A percentile compares a stretch with the other conserved stretches of the same genome.
phyloP scores from a whole-genome alignment of 2,888 invertebrate species.

The Beris chalybata region DNA sequence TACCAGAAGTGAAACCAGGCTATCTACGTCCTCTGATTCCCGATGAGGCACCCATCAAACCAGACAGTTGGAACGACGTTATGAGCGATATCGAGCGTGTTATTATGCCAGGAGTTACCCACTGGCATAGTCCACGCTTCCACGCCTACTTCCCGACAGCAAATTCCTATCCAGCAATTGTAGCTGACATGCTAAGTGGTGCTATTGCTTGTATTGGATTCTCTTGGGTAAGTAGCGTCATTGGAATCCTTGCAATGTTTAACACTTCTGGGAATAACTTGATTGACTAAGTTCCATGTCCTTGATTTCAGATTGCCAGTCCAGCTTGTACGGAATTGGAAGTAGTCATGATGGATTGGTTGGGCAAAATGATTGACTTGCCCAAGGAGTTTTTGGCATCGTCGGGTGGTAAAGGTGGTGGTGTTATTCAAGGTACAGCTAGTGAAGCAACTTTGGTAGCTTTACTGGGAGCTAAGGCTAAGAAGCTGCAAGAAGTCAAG shows the following conservation, averaged over 20 bases:
- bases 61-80: conserved; percentile 89
- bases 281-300: conserved; percentile 8
- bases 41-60: conserved; percentile 75
- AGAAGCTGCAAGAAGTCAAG: conserved; percentile 68
- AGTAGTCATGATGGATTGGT: conserved; percentile 94
- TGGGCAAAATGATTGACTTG: conserved; percentile 88
- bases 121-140: conserved; percentile 95
- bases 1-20: conserved; percentile 91
- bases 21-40: conserved; percentile 88
- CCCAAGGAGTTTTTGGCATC: conserved; percentile 83
- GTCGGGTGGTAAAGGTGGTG: conserved; percentile 83
- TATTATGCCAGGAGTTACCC: conserved; percentile 97
- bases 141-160: conserved; percentile 95
- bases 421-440: conserved; percentile 91
- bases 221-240: conserved; percentile 75
- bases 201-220: conserved; percentile 96
- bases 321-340: conserved; percentile 96
- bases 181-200: conserved; percentile 92
- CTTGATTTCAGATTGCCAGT: conserved; percentile 73
- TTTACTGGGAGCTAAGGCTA: conserved; percentile 84
- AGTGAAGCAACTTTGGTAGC: conserved; percentile 94
- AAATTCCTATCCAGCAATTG: conserved; percentile 90
- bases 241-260: neutral
- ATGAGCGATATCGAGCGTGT: conserved; percentile 91
- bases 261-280: too few relatives aligned